A percentile compares a stretch with the other conserved stretches of the same genome.
Conservation (phyloP, 2,113 vertebrate genomes). For the Scopus umbretta region DNA sequence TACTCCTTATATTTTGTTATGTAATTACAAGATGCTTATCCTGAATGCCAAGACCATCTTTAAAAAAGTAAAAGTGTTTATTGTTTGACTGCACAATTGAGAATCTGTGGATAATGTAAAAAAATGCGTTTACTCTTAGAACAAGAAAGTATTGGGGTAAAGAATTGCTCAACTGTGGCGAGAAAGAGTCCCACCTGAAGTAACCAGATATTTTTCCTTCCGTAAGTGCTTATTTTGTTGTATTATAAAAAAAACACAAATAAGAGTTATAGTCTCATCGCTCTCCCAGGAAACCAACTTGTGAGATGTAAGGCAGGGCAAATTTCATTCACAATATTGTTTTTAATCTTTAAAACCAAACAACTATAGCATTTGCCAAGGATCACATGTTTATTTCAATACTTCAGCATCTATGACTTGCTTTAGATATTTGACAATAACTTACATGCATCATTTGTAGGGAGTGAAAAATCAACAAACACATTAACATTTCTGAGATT, state of each 20-base stretch:
- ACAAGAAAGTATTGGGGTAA: neutral
- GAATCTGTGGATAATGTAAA: neutral
- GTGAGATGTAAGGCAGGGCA: neutral
- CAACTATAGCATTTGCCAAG: neutral
- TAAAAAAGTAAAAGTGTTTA: neutral
- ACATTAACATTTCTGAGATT: neutral
- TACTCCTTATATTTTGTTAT: neutral
- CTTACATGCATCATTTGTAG: neutral
- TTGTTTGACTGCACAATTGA: neutral
- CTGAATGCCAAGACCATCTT: neutral
- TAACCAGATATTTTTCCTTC: neutral
- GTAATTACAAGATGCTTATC: neutral
- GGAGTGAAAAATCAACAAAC: neutral
- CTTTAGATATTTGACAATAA: neutral
- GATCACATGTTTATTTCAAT: conserved; percentile 23
- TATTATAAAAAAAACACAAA: neutral
- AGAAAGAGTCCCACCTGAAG: neutral
- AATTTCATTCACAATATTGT: neutral
- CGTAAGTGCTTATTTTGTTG: neutral
- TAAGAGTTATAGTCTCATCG: neutral
- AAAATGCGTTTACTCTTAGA: neutral
- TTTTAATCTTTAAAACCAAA: neutral
- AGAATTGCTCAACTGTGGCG: neutral
- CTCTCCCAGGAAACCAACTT: neutral
- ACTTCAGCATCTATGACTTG: neutral